These are phyloP conservation scores for Bombyx mori DNA, from an alignment of 1,140 invertebrate genomes.

Conservation along the genomic window DNA sequence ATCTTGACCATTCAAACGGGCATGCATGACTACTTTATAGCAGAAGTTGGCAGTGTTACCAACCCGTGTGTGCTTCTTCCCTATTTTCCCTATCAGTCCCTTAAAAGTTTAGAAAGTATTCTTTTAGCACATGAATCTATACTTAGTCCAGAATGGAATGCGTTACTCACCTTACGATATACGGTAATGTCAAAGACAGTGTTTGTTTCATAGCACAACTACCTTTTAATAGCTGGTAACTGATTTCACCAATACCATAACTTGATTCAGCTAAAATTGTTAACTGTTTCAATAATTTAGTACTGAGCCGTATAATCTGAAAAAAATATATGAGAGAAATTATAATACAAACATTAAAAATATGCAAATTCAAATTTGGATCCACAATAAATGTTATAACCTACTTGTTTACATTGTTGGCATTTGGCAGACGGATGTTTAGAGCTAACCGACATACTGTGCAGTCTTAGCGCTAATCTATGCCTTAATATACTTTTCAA, in stretches of 20 bases:
- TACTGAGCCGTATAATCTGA: slow-evolving; percentile 47
- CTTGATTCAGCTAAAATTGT: slow-evolving; percentile 65
- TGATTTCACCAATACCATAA: slow-evolving; percentile 72
- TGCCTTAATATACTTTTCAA: slow-evolving; percentile 56
- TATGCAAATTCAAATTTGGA: too few species aligned
- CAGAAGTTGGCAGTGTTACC: too few species aligned
- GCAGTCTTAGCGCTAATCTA: slow-evolving; percentile 42
- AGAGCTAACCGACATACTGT: slow-evolving; percentile 47
- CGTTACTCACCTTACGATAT: slow-evolving; percentile 65
- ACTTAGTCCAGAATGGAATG: too few species aligned
- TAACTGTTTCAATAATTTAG: slow-evolving; percentile 57
- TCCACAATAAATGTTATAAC: too few species aligned
- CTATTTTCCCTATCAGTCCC: too few species aligned
- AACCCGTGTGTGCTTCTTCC: too few species aligned
- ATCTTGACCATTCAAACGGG: too few species aligned
- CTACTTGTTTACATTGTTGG: slow-evolving; percentile 59
- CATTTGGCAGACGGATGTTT: slow-evolving; percentile 53
- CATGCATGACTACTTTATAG: too few species aligned
- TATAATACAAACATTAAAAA: too few species aligned
- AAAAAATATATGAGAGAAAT: slow-evolving; percentile 14
- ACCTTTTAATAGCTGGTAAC: slow-evolving; percentile 66
- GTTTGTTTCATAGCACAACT: slow-evolving; percentile 58
- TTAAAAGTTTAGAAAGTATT: too few species aligned
- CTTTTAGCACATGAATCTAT: too few species aligned
- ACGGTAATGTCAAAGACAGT: slow-evolving; percentile 66